phyloP scores from a whole-genome alignment of 2,888 invertebrate genomes.

The Sturmia bella region DNA sequence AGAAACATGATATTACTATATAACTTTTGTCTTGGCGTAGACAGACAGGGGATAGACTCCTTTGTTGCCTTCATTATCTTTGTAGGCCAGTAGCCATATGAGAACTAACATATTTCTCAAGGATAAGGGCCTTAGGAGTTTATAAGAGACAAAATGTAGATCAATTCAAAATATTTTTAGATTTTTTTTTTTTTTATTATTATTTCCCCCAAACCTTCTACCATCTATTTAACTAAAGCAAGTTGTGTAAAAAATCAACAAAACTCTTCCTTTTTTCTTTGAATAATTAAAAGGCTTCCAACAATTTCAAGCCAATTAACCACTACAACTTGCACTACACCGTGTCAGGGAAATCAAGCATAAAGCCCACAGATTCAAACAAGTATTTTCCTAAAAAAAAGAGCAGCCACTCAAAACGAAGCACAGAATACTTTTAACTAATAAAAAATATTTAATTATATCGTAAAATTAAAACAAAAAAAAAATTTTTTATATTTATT shows the following conservation, averaged over 20 bases:
- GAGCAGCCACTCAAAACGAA: slow-evolving; percentile 23
- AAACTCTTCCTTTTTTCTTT: slow-evolving; percentile 19
- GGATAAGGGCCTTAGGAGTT: too few species aligned
- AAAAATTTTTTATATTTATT: neutral
- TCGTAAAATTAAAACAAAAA: slow-evolving; percentile 30
- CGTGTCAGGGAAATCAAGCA: slow-evolving; percentile 62
- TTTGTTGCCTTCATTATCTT: too few species aligned
- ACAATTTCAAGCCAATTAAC: slow-evolving; percentile 69
- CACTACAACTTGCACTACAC: slow-evolving; percentile 57
- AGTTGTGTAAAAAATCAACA: neutral
- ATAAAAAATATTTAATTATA: slow-evolving; percentile 42
- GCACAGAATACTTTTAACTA: slow-evolving; percentile 10
- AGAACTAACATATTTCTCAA: too few species aligned
- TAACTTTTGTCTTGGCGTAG: too few species aligned
- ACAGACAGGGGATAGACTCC: too few species aligned
- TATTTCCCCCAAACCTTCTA: too few species aligned
- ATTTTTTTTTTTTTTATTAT: too few species aligned
- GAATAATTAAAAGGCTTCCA: slow-evolving; percentile 52
- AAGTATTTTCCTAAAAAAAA: neutral
- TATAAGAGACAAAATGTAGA: too few species aligned
- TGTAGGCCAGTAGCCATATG: too few species aligned
- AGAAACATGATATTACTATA: too few species aligned
- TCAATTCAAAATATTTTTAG: too few species aligned
- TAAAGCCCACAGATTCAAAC: slow-evolving; percentile 46
- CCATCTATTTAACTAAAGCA: too few species aligned